Conservation (phyloP, 2,113 vertebrate species). For the Phaethon lepturus region DNA sequence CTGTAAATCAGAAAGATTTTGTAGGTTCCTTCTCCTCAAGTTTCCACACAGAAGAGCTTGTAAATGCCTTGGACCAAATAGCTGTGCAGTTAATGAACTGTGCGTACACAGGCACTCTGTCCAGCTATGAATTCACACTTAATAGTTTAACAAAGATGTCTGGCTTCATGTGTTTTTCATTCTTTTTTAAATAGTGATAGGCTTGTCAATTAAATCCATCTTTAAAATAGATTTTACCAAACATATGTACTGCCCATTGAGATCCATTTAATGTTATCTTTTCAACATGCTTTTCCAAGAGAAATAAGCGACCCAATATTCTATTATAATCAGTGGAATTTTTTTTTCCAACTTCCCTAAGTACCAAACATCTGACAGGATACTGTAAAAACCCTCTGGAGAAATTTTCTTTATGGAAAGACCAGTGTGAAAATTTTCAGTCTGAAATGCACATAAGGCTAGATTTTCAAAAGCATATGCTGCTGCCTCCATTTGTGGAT, state of each 20-base stretch:
- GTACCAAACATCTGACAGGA: not conserved
- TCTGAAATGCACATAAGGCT: not conserved
- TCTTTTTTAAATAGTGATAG: not conserved
- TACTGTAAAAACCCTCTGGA: not conserved
- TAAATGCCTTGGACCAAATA: conserved; percentile 42
- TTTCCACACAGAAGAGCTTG: not conserved
- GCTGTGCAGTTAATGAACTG: conserved; percentile 55
- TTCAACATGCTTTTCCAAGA: conserved; percentile 19
- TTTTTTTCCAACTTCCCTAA: not conserved
- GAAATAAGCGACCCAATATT: not conserved
- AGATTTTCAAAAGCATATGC: not conserved
- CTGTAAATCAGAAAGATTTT: not conserved
- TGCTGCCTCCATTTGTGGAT: not conserved
- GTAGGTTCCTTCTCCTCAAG: not conserved
- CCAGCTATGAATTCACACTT: conserved; percentile 44
- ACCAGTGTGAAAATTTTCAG: not conserved
- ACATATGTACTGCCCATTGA: not conserved
- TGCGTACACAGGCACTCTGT: not conserved
- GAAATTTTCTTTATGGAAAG: not conserved
- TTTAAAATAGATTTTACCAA: conserved; percentile 35
- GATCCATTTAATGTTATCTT: not conserved
- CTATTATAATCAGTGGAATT: not conserved
- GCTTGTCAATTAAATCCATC: conserved; percentile 42
- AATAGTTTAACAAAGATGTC: conserved; percentile 25
- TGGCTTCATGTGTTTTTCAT: conserved; percentile 24